Evolutionary conservation across 2,113 vertebrate genomes (phyloP), one percentile per base, ranked within the genome.

Genomic region (Thalassoma bifasciatum): DNA sequence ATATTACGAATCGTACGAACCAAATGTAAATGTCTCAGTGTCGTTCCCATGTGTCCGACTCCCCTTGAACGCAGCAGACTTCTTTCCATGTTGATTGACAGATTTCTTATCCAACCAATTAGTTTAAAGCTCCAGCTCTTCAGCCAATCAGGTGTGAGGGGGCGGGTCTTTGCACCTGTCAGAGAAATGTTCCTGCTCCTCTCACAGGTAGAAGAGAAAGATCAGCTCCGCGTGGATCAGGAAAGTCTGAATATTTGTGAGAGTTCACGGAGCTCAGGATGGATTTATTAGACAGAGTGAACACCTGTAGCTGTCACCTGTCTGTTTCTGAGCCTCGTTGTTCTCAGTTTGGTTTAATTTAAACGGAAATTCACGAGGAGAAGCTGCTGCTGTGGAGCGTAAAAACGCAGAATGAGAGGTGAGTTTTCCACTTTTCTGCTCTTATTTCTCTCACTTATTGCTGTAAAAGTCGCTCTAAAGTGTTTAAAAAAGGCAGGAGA

Each of bases 371-470:
- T 6, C 14, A 1, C 22, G 60, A 40, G 37, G 36, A 56, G 56
- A 2, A 21, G 11, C 8, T 10, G 2, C 8, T 26, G 11, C 0
- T 44, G 3, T 40, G 24, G 69, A 61, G 50, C 34, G 10, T 36
- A 21, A 10, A 50, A 9, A 1, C 8, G 19, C n/a, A 8, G 70
- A 59, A 88, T 88, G 53, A 64, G 60, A 10, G 86, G 86, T 88
- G 59, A 86, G 87, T 81, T 1, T 11, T 52, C 21, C 24, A 1
- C 52, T 62, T 0, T n/a, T 66, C 40, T 14, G 12, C 13, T 16
- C 26, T 10, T 57, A 56, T 54, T 38, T 23, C 22, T 52, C 4
- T 36, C 14, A 62, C 22, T 5, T 36, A 26, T 10, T 37, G 21
- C 9, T 10, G 23, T n/a, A 10, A 24, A 59, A 22, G 1, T 9